Evolutionary conservation across 1,140 invertebrate species (phyloP).

Genomic region (Rhyzopertha dominica): DNA sequence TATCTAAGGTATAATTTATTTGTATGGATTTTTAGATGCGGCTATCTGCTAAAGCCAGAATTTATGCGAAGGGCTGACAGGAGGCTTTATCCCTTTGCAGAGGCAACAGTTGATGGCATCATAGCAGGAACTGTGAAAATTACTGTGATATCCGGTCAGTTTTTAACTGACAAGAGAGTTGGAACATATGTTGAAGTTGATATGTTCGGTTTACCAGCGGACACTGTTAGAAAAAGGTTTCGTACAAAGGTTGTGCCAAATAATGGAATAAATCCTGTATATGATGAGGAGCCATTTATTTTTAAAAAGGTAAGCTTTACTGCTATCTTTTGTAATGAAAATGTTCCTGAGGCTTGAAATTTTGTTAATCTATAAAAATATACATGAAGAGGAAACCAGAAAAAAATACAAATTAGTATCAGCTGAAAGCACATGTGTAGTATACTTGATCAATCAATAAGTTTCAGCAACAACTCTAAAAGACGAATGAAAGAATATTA

Average conservation of each 20-base stretch:
- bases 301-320: constrained; percentile 93
- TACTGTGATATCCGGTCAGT: constrained; percentile 84
- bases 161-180: constrained; percentile 91
- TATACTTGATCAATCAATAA: too few species aligned
- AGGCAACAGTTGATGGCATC: constrained; percentile 98
- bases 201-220: constrained; percentile 98
- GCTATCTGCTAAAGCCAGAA: constrained; percentile 89
- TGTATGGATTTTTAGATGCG: too few species aligned
- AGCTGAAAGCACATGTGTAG: too few species aligned
- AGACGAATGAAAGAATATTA: too few species aligned
- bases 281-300: constrained; percentile 94
- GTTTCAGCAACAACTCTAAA: too few species aligned
- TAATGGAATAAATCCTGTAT: constrained; percentile 95
- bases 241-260: constrained; percentile 88
- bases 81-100: constrained; percentile 95
- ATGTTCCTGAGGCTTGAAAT: too few species aligned
- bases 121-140: constrained; percentile 96
- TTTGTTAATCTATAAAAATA: too few species aligned
- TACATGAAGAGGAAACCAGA: too few species aligned
- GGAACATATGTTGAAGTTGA: constrained; percentile 98
- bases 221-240: constrained; percentile 96
- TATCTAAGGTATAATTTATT: too few species aligned
- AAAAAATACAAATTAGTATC: too few species aligned
- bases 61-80: constrained; percentile 96
- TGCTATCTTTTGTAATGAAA: too few species aligned